Evolutionary conservation across 2,797 vertebrate genomes (phyloP), one percentile per base, ranked within the genome.

Genomic region (Astyanax mexicanus): DNA sequence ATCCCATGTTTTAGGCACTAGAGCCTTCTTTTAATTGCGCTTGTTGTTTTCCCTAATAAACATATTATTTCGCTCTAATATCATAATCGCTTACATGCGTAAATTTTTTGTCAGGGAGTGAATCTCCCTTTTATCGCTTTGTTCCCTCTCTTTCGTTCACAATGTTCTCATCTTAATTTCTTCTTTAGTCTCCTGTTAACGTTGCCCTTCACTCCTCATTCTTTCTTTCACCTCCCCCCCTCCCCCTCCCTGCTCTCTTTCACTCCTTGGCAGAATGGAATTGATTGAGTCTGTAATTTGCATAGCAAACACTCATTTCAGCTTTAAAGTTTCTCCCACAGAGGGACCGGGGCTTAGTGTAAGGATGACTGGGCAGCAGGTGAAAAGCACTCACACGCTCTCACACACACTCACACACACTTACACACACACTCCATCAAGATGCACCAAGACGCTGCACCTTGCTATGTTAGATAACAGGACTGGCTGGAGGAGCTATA

Each of bases 261-360:
- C 35, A 49, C 29, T 29, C n/a, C 64, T 47, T 57, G 58, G 75
- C 54, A 66, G 47, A 76, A 66, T 69, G 66, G 69, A 76, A 80
- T 77, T 65, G 70, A 80, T 74, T 77, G 64, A 45, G 32, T 55
- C 40, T n/a, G 66, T 58, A 71, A 71, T 71, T 71, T 71, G 69
- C 69, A 71, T 60, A 71, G 54, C 69, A 71, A 71, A 71, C 69
- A 72, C 40, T 62, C 17, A 35, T 72, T 45, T 60, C 27, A 60
- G 29, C 54, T 60, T 72, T 60, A 60, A 62, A 62, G 35, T 62
- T 62, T 62, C 19, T 11, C 58, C 19, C 57, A 62, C 10, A 23
- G 58, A 62, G 58, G 21, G 12, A 62, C 5, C 5, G 6, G 29
- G 27, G 32, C 23, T 57, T 27, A 57, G 54, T 60, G 29, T 60